phyloP scores from a whole-genome alignment of 2,888 invertebrate species.

The Chrysina gloriosa region DNA sequence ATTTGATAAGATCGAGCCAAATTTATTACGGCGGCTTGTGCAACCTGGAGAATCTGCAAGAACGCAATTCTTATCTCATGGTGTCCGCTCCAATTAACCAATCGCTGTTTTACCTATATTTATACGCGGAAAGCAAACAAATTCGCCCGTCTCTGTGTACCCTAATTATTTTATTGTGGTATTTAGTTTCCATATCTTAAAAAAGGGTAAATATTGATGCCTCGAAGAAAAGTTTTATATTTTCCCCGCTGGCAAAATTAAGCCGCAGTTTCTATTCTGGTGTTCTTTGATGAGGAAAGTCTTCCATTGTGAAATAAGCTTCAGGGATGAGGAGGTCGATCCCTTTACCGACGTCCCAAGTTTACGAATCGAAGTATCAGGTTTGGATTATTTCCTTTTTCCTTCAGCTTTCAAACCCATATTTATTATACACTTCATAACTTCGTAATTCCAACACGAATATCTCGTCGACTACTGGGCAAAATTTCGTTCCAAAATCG shows the following conservation, averaged over 20 bases:
- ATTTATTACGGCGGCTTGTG: neutral
- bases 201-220: conserved; percentile 15
- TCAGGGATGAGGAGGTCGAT: neutral
- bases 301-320: neutral
- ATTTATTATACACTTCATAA: neutral
- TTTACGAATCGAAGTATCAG: conserved; percentile 51
- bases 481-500: too few relatives aligned
- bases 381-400: conserved; percentile 38
- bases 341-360: conserved; percentile 46
- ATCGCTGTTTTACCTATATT: too few relatives aligned
- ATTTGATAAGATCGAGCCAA: neutral
- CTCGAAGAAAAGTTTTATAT: conserved; percentile 4
- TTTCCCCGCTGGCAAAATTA: neutral
- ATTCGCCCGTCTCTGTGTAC: too few relatives aligned
- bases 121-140: too few relatives aligned
- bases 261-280: conserved; percentile 10
- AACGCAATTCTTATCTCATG: neutral
- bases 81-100: neutral
- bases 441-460: too few relatives aligned
- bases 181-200: neutral
- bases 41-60: neutral
- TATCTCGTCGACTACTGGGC: too few relatives aligned
- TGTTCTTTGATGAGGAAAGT: neutral
- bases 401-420: neutral
- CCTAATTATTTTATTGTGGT: neutral